These are phyloP conservation scores for Anarhynchus alexandrinus DNA, from an alignment of 2,113 vertebrate species.

Conservation along the genomic window DNA sequence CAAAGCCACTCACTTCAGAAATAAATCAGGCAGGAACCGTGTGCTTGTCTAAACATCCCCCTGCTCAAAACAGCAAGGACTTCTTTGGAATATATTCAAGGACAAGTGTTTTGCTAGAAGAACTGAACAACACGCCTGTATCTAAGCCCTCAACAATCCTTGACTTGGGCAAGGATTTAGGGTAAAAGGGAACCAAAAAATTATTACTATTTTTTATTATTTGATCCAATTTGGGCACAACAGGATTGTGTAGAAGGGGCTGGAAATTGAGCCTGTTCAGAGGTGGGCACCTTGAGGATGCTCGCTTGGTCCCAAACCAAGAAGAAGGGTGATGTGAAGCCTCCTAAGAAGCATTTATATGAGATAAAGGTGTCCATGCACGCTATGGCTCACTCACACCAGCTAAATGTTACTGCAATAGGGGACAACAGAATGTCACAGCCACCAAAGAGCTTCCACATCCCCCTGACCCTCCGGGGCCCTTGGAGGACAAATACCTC, in stretches of 20 bases:
- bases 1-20: not conserved
- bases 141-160: not conserved
- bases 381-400: accelerated
- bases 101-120: not conserved
- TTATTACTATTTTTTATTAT: not conserved
- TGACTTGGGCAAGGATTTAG: not conserved
- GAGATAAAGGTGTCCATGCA: not conserved
- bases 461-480: not conserved
- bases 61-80: not conserved
- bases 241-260: not conserved
- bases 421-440: not conserved
- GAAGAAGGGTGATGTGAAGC: not conserved
- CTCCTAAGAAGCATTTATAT: accelerated
- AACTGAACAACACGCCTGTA: accelerated
- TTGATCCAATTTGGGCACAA: not conserved
- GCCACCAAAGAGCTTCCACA: not conserved
- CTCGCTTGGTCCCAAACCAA: not conserved
- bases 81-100: not conserved
- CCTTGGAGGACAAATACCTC: not conserved
- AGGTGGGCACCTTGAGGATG: too few relatives aligned
- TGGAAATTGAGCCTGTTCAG: not conserved
- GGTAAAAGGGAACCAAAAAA: not conserved
- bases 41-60: not conserved
- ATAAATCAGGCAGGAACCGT: not conserved
- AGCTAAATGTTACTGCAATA: not conserved